Conservation (phyloP, 2,113 vertebrate species). For the Felis catus region DNA sequence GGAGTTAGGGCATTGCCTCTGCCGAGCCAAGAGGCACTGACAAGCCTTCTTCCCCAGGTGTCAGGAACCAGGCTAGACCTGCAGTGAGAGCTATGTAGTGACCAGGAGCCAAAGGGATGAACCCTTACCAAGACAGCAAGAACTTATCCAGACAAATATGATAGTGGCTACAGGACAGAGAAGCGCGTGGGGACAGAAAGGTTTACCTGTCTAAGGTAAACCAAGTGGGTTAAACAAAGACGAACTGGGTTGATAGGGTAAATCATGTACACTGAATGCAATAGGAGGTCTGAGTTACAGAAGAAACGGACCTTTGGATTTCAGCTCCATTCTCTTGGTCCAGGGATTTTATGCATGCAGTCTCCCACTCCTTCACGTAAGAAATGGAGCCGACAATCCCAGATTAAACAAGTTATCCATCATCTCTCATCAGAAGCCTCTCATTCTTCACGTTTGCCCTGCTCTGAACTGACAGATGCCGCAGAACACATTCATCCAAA, state of each 20-base stretch:
- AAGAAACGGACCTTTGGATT: neutral
- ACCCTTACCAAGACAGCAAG: neutral
- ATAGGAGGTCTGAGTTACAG: neutral
- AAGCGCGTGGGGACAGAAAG: neutral
- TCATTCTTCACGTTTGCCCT: neutral
- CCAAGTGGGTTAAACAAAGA: neutral
- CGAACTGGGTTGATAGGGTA: neutral
- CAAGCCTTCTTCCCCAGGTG: neutral
- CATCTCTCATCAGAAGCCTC: neutral
- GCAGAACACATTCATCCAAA: neutral
- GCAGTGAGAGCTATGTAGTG: neutral
- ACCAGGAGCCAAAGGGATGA: neutral
- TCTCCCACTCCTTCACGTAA: neutral
- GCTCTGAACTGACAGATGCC: neutral
- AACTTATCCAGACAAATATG: neutral
- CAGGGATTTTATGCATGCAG: neutral
- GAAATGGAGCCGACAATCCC: neutral
- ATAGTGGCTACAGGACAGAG: neutral
- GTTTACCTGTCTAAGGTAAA: neutral
- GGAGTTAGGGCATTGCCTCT: neutral
- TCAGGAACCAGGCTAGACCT: neutral
- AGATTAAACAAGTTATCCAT: neutral
- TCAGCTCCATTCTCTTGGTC: neutral
- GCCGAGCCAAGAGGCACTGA: neutral
- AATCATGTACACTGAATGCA: neutral